A percentile compares a stretch with the other conserved stretches of the same genome.
These are phyloP conservation scores for Standfussiana lucernea DNA, from an alignment of 2,888 invertebrate genomes.

Conservation along the genomic window DNA sequence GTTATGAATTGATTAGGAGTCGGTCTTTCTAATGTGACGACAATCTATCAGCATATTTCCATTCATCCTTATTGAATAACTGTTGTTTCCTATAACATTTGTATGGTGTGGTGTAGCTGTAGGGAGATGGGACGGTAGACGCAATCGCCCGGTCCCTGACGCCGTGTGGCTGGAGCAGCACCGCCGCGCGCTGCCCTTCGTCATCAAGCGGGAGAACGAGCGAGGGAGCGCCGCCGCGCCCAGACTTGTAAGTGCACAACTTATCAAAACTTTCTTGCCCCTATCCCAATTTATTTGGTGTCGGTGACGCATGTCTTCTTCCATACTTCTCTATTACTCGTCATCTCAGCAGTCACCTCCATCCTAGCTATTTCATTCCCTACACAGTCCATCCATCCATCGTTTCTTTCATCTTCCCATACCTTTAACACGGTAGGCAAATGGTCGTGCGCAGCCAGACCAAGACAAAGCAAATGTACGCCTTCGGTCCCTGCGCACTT, in stretches of 20 bases:
- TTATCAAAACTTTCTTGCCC: background rate
- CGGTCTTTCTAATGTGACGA: slow-evolving; percentile 22
- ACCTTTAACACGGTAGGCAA: no score
- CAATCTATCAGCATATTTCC: slow-evolving; percentile 25
- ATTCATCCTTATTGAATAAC: slow-evolving; percentile 20
- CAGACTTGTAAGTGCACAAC: slow-evolving; percentile 82
- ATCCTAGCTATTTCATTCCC: background rate
- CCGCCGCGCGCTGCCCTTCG: slow-evolving; percentile 87
- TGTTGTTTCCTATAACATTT: slow-evolving; percentile 46
- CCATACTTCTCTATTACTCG: background rate
- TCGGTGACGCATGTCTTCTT: background rate
- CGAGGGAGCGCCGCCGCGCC: slow-evolving; percentile 80
- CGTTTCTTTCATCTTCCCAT: background rate
- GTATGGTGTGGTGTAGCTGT: slow-evolving; percentile 68
- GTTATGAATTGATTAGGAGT: slow-evolving; percentile 33
- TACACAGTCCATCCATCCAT: background rate
- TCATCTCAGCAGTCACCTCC: background rate
- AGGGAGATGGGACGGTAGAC: slow-evolving; percentile 87
- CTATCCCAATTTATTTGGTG: background rate
- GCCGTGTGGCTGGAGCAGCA: slow-evolving; percentile 89
- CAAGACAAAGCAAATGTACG: no score
- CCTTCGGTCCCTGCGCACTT: no score
- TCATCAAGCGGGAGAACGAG: slow-evolving; percentile 88
- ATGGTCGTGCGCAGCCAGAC: no score
- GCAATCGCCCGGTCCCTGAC: slow-evolving; percentile 88